Base-by-base conservation (phyloP, 2,797 vertebrate genomes). In the Premnoplex brunnescens region DNA sequence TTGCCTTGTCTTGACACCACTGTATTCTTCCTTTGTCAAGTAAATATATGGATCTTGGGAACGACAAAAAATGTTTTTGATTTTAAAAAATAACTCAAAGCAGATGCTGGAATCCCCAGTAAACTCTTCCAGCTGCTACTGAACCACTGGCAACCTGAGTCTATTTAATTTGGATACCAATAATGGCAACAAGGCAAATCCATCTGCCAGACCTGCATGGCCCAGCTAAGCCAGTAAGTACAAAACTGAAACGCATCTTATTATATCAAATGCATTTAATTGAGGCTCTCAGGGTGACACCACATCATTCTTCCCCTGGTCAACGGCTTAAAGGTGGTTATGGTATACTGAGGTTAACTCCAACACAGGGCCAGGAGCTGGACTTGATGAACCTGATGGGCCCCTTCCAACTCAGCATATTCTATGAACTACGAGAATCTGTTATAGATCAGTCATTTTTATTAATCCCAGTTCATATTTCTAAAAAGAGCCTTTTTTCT, bases 61-160 rank as follows among this genome's bases (percentile, higher is more conserved):
- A 96, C 26, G 88, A 95, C 80, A 96, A 85, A 96, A 88, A 96
- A 66, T 48, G 85, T 92, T 98, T 96, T 94, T 92, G 88, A 97
- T 96, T 97, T 93, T 52, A 96, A 97, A 76, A 96, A 96, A 63
- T 95, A 97, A 97, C 89, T 95, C 88, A 97, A 97, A 97, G 76
- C 97, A 97, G 96, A 97, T 97, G 96, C 87, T 94, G 77, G 79
- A 82, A 69, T 92, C 76, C 85, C 95, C 89, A 96, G 75, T 95
- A 97, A 98, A 97, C 54, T 91, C 93, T 97, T 97, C 96, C 97
- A 97, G 97, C 97, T 97, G 97, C 97, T 97, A 96, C 97, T 86
- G 96, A 96, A 96, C 91, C 91, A 90, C 83, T 97, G 95, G 95
- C 97, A 97, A 97, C 89, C 89, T 71, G 43, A 95, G 63, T 86